Evolutionary conservation across 1,140 invertebrate genomes (phyloP), one percentile per base, ranked within the genome.

Genomic region (Philotrypesis tridentata): DNA sequence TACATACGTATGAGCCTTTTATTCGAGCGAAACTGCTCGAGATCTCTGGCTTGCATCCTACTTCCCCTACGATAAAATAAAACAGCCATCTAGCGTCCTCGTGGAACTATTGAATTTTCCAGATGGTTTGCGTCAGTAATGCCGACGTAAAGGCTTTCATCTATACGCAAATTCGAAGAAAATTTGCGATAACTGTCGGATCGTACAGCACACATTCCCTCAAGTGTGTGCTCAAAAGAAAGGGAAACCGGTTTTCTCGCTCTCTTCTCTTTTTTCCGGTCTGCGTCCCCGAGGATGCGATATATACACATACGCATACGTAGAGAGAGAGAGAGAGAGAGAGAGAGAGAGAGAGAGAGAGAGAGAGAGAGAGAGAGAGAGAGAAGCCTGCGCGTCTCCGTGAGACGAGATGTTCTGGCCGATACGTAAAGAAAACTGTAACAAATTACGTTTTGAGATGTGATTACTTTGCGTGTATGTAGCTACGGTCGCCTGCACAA

Each of bases 401-500:
- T 12, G 60, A n/a, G 48, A 37, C 67, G 31, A 43, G 33, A 79
- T 72, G 68, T 79, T 72, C 29, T 27, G 11, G 40, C 14, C 31
- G 68, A n/a, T 79, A 79, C 29, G 61, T 79, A 72, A 79, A 61
- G 77, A 79, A 79, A 79, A 79, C 25, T 12, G 48, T 61, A 79
- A 71, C 68, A 79, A 79, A 79, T 79, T 71, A n/a, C 55, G 23
- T 61, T 40, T 40, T 48, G 43, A 72, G 48, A 55, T 67, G 68
- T 40, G 31, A 72, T 33, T 70, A 17, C 48, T 55, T 55, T 7
- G 7, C 21, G 2, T n/a, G 17, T 17, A n/a, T 9, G 17, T 43
- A 55, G 17, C 48, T 55, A 17, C 1, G 21, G 2, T 43, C 40
- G 7, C 12, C 7, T 12, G 40, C 40, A 43, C 40, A 12, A 55